A percentile compares a stretch with the other conserved stretches of the same genome.
phyloP scores from a whole-genome alignment of 2,113 vertebrate species.

The Oenanthe oenanthe region DNA sequence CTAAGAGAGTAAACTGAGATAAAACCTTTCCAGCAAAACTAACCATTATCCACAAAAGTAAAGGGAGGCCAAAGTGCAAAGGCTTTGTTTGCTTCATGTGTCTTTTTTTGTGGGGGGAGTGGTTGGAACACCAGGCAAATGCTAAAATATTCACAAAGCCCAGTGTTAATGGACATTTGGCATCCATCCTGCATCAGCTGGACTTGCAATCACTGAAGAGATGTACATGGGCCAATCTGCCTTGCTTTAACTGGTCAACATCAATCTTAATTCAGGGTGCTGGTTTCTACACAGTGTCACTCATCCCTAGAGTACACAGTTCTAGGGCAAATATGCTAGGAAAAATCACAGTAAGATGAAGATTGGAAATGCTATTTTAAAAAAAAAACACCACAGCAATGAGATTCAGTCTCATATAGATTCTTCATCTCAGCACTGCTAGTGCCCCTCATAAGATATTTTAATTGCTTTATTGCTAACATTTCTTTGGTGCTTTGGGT shows the following conservation, averaged over 20 bases:
- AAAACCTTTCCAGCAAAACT: conserved; percentile 25
- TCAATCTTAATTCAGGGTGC: not conserved
- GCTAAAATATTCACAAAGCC: not conserved
- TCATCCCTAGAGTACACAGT: not conserved
- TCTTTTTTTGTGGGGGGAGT: not conserved
- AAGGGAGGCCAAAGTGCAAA: conserved; percentile 1
- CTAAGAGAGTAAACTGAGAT: conserved; percentile 15
- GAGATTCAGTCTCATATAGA: not conserved
- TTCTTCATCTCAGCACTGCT: not conserved
- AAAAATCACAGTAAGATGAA: not conserved
- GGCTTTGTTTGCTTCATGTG: not conserved
- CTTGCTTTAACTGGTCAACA: not conserved
- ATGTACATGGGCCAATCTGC: conserved; percentile 22
- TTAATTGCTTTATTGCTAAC: not conserved
- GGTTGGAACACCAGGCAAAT: not conserved
- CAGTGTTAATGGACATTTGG: not conserved
- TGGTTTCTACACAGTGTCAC: conserved; percentile 27
- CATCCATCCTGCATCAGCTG: conserved; percentile 25
- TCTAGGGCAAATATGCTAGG: not conserved
- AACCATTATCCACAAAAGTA: not conserved
- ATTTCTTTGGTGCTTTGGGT: not conserved
- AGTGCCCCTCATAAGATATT: not conserved
- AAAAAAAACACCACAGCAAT: not conserved
- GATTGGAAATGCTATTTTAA: not conserved
- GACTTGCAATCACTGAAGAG: not conserved